Conservation (phyloP, 2,797 vertebrate species). For the Clamator glandarius region DNA sequence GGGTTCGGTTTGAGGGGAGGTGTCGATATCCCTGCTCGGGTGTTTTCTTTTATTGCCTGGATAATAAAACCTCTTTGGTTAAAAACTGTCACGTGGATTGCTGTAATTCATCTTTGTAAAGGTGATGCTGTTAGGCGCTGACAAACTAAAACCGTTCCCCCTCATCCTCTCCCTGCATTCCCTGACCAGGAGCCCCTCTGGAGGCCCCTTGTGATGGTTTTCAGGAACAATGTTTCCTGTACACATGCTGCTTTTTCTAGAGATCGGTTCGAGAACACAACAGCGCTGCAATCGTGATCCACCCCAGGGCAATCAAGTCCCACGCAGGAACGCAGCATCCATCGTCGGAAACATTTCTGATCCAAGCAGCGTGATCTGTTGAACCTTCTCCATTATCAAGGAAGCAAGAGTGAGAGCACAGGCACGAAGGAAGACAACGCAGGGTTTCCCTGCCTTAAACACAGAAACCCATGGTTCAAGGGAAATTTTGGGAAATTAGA, state of each 20-base stretch:
- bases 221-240: neutral
- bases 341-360: accelerated
- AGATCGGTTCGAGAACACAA: accelerated
- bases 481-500: neutral
- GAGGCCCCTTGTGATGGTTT: no score
- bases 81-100: neutral
- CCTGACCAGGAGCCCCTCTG: no score
- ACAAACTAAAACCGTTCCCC: no score
- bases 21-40: constrained; percentile 31
- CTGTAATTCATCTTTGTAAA: neutral
- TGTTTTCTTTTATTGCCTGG: constrained; percentile 34
- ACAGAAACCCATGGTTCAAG: accelerated
- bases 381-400: accelerated
- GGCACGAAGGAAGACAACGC: neutral
- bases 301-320: neutral
- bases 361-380: accelerated
- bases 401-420: neutral
- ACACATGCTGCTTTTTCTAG: neutral
- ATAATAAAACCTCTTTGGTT: constrained; percentile 55
- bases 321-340: accelerated
- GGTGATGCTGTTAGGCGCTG: accelerated
- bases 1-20: neutral
- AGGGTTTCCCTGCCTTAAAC: neutral
- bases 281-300: accelerated
- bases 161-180: no score